Conservation (phyloP, 2,888 invertebrate genomes). For the Drosophila bunnanda region DNA sequence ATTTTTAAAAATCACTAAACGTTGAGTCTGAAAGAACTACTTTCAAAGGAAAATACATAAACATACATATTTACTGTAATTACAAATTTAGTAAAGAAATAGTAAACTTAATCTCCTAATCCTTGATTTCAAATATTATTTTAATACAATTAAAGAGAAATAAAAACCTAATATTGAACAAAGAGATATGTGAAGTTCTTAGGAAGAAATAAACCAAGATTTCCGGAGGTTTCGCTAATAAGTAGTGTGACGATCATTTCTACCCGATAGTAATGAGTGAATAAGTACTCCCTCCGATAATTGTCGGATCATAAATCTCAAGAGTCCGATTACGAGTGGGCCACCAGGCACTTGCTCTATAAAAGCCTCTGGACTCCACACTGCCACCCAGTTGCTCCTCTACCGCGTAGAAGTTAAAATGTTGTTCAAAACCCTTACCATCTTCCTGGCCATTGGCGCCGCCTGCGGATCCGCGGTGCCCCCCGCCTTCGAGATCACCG, state of each 20-base stretch:
- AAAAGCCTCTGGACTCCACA: neutral
- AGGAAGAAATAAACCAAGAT: neutral
- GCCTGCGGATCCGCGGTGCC: slow-evolving; percentile 1
- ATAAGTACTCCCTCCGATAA: neutral
- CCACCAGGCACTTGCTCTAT: neutral
- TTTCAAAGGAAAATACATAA: too few species aligned
- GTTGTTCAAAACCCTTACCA: neutral
- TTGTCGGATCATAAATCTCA: neutral
- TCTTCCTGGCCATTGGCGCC: neutral
- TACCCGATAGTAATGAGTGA: neutral
- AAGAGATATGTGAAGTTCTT: too few species aligned
- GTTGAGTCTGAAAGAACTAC: too few species aligned
- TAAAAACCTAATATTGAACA: too few species aligned
- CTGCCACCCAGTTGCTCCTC: neutral
- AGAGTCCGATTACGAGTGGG: neutral
- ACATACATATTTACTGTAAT: too few species aligned
- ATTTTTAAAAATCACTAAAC: too few species aligned
- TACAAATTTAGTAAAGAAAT: too few species aligned
- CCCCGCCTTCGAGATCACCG: neutral
- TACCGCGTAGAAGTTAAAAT: neutral
- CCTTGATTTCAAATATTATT: too few species aligned
- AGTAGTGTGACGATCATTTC: too few species aligned
- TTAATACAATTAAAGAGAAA: too few species aligned
- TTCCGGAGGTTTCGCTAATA: neutral
- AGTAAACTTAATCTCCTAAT: too few species aligned